phyloP scores from a whole-genome alignment of 2,113 vertebrate species.

The Gymnarchus niloticus region DNA sequence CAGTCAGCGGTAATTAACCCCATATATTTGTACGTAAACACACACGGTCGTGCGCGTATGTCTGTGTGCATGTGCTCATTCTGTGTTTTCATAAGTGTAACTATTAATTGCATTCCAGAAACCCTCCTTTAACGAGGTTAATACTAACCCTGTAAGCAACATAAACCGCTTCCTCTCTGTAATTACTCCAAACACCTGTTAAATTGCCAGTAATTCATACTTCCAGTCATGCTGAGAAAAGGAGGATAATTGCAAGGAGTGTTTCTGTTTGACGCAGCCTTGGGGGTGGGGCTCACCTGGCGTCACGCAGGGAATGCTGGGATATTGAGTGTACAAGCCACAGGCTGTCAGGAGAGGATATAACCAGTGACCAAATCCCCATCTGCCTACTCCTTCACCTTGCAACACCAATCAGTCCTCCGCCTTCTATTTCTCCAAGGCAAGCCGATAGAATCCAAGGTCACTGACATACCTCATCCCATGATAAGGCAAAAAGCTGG shows the following conservation, averaged over 20 bases:
- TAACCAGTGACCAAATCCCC: no score
- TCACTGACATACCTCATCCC: conserved; percentile 16
- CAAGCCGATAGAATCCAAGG: neutral
- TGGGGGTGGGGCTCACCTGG: neutral
- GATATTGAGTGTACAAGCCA: no score
- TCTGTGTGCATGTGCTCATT: neutral
- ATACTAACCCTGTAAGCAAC: neutral
- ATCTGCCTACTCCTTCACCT: neutral
- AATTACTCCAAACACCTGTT: conserved; percentile 19
- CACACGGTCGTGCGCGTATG: neutral
- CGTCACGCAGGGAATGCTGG: neutral
- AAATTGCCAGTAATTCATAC: conserved; percentile 10
- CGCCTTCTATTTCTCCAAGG: neutral
- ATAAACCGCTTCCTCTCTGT: conserved; percentile 13
- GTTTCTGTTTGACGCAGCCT: neutral
- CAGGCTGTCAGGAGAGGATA: neutral
- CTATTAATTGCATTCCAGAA: neutral
- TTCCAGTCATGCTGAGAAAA: conserved; percentile 7
- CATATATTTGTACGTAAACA: neutral
- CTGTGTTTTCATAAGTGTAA: neutral
- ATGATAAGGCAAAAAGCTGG: neutral
- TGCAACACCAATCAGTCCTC: neutral
- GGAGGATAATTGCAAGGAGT: neutral
- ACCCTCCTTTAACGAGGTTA: neutral
- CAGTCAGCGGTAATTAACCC: neutral